Evolutionary conservation across 2,888 invertebrate genomes (phyloP), one percentile per base, ranked within the genome.

Genomic region (Tromatobia lineatoria): DNA sequence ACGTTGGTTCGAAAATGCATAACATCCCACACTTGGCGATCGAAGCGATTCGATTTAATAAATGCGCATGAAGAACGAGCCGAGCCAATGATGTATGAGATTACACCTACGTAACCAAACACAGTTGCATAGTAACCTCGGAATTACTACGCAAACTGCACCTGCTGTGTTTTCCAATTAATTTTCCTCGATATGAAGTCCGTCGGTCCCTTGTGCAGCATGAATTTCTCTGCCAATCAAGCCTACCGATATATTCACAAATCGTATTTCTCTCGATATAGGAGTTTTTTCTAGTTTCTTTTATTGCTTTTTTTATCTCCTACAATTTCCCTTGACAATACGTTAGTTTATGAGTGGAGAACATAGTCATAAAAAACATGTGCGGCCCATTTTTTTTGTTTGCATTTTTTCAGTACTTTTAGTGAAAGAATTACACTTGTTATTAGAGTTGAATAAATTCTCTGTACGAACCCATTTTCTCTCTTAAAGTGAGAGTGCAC

Each of bases 261-360:
- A 45, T 59, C 73, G 10, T 52, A 59, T 73, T 73, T 11, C 59
- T 29, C 47, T 73, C 73, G n/a, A 47, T 29, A 29, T 47, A 18
- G 29, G 10, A 45, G 34, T 73, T 71, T 42, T 11, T 54, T 42
- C 6, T 25, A 15, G 8, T 18, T 42, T 59, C 45, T 45, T 73
- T 73, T 59, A 45, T 23, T 45, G 10, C n/a, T 71, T 20, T 57
- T 50, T 70, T 15, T 38, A 29, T 54, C 70, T 13, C 18, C 11
- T 67, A 47, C 25, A n/a, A 67, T 67, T 71, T 71, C 52, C 54
- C 54, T 8, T 15, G 70, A 71, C 42, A 38, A 71, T 42, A 71
- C 34, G 38, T 11, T n/a, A 6, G 54, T 52, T 70, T 10, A 18
- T 15, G 13, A 23, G 34, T 13, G 8, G 15, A 15, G 54, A 71